These are phyloP conservation scores for Pyrgilauda ruficollis DNA, from an alignment of 2,113 vertebrate genomes.

Conservation along the genomic window DNA sequence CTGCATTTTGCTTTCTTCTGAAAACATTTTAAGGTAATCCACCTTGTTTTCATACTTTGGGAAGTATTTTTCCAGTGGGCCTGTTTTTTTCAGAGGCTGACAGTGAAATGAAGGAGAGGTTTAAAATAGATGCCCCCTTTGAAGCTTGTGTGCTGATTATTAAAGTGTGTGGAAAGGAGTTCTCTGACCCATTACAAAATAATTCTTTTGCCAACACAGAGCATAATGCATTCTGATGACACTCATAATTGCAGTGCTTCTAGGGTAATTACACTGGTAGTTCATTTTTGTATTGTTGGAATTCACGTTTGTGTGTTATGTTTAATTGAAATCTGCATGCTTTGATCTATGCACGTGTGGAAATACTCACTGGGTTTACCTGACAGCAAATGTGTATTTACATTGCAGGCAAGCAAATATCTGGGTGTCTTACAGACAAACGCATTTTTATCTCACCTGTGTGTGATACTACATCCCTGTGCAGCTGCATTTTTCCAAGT, in stretches of 20 bases:
- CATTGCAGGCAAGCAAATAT: not conserved
- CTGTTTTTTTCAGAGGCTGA: not conserved
- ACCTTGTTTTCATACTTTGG: not conserved
- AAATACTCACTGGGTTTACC: not conserved
- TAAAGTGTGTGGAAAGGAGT: not conserved
- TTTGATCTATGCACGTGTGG: not conserved
- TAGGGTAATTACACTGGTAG: conserved; percentile 13
- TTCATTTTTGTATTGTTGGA: conserved; percentile 41
- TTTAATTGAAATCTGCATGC: conserved; percentile 39
- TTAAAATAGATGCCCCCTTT: not conserved
- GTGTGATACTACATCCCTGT: not conserved
- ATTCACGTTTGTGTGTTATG: conserved; percentile 31
- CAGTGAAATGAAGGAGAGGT: not conserved
- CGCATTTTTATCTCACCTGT: not conserved
- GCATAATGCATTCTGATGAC: not conserved
- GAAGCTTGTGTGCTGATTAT: not conserved
- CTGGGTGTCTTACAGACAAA: not conserved
- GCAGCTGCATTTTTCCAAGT: not conserved
- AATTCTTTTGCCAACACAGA: conserved; percentile 26
- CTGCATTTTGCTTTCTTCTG: not conserved
- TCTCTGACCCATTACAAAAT: not conserved
- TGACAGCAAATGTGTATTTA: not conserved
- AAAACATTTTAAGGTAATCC: not conserved
- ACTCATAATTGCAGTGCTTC: conserved; percentile 35
- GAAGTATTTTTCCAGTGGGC: not conserved